A percentile compares a stretch with the other conserved stretches of the same genome.
Evolutionary conservation across 2,113 vertebrate genomes (phyloP).

Genomic region (Collichthys lucidus): DNA sequence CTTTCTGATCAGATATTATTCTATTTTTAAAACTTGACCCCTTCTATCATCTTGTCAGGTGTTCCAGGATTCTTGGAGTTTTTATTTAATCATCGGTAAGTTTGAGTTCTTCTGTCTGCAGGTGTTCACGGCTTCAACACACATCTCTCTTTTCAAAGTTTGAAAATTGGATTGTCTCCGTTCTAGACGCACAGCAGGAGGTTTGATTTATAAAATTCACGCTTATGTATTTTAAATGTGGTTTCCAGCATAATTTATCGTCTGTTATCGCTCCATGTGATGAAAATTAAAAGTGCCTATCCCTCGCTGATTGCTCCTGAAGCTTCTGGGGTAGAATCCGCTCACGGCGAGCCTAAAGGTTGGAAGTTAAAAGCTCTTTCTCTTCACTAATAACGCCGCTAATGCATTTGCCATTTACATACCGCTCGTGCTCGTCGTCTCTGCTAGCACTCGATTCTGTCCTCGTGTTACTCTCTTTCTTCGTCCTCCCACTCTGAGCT

Average conservation of each 20-base stretch:
- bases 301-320: constrained; percentile 32
- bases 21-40: no score
- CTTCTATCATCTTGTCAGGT: no score
- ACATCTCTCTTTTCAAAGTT: no score
- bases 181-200: no score
- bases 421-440: constrained; percentile 23
- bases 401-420: constrained; percentile 76
- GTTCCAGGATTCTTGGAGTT: no score
- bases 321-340: constrained; percentile 1
- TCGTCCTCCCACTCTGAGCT: constrained; percentile 12
- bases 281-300: constrained; percentile 41
- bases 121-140: no score
- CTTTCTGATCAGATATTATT: no score
- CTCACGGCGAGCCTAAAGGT: constrained; percentile 48
- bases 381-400: constrained; percentile 51
- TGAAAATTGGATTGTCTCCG: no score
- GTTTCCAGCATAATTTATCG: neutral
- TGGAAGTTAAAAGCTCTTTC: constrained; percentile 63
- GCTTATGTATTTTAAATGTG: neutral
- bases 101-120: no score
- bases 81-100: no score
- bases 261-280: neutral
- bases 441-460: constrained; percentile 31
- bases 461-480: neutral
- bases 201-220: no score